Percentiles rank a stretch among this genome's conserved stretches.
Evolutionary conservation across 2,888 invertebrate genomes (phyloP).

Genomic region (Spisula subtruncata): DNA sequence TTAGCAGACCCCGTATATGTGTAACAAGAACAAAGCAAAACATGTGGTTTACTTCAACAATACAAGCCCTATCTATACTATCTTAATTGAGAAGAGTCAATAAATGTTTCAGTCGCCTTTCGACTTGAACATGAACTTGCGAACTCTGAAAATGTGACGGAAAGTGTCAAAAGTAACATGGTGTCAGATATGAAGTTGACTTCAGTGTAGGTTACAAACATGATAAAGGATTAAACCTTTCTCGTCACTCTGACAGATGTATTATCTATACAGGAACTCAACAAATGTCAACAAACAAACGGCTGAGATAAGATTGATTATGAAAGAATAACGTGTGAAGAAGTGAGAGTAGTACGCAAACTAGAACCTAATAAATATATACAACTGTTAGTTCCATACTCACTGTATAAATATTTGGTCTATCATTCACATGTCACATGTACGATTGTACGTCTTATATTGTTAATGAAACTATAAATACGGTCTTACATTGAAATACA

Average conservation of each 20-base stretch:
- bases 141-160: slow-evolving; percentile 36
- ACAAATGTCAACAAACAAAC: slow-evolving; percentile 27
- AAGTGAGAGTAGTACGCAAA: not conserved
- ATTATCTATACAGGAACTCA: slow-evolving; percentile 20
- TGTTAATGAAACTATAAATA: too few relatives aligned
- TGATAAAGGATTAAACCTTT: not conserved
- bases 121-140: slow-evolving; percentile 37
- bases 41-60: slow-evolving; percentile 35
- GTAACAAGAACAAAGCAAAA: slow-evolving; percentile 20
- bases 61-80: not conserved
- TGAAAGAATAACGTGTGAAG: not conserved
- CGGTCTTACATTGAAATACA: too few relatives aligned
- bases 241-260: not conserved
- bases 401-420: not conserved
- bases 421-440: too few relatives aligned
- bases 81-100: slow-evolving; percentile 46
- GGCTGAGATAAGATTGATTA: not conserved
- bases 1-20: not conserved
- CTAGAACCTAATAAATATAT: not conserved
- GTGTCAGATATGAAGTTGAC: slow-evolving; percentile 13
- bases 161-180: slow-evolving; percentile 41
- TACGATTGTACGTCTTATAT: too few relatives aligned
- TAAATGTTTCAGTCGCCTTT: slow-evolving; percentile 36
- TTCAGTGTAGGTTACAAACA: not conserved
- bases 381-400: not conserved